Evolutionary conservation across 2,888 invertebrate species (phyloP).

Genomic region (Nomada fabriciana): DNA sequence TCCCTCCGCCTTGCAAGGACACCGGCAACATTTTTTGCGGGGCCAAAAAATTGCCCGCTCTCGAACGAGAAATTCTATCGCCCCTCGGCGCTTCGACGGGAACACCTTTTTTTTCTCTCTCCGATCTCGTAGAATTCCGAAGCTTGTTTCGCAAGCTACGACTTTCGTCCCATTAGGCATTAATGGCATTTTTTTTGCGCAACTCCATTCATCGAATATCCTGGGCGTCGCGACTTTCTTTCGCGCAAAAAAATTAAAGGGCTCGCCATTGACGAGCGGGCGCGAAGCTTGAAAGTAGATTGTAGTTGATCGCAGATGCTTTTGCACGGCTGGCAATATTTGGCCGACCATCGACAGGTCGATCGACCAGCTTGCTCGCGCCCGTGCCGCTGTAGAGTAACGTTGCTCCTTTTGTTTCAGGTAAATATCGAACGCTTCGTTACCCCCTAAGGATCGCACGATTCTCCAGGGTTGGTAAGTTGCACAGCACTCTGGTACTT

Average conservation of each 20-base stretch:
- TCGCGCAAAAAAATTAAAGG: too few relatives aligned
- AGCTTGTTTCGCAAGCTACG: background rate
- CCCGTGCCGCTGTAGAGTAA: conserved; percentile 29
- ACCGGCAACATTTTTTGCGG: background rate
- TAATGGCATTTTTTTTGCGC: too few relatives aligned
- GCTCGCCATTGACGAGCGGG: too few relatives aligned
- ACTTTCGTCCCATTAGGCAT: background rate
- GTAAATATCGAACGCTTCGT: conserved; percentile 59
- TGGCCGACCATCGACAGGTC: conserved; percentile 32
- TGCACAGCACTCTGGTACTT: background rate
- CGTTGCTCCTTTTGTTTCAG: conserved; percentile 59
- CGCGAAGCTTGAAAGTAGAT: too few relatives aligned
- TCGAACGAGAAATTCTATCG: background rate
- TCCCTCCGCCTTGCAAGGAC: background rate
- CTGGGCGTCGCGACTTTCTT: too few relatives aligned
- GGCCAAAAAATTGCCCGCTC: conserved; percentile 14
- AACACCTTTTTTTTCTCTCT: background rate
- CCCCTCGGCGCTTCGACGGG: background rate
- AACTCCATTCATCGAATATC: too few relatives aligned
- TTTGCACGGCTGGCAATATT: conserved; percentile 46
- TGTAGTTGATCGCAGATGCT: conserved; percentile 27
- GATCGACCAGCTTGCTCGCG: conserved; percentile 40
- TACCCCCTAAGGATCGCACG: background rate
- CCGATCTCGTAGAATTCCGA: too few relatives aligned
- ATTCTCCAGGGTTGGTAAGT: conserved; percentile 48